Evolutionary conservation across 1,140 invertebrate species (phyloP).

Genomic region (Gonioctena quinquepunctata): DNA sequence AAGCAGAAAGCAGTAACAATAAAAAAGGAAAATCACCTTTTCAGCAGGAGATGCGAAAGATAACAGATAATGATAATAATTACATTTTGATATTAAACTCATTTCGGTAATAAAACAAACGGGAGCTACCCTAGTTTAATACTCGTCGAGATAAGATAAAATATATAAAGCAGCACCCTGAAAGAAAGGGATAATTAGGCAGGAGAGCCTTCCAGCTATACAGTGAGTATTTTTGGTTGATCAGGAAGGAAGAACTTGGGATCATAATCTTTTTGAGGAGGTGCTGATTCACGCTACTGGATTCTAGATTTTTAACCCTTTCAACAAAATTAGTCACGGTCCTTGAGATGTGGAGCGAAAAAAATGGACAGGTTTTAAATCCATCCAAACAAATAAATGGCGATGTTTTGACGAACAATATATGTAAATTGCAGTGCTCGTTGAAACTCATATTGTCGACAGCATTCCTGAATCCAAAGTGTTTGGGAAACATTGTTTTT

Average conservation of each 20-base stretch:
- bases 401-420: no score
- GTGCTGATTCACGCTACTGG: no score
- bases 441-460: no score
- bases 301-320: no score
- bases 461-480: no score
- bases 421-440: no score
- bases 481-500: no score
- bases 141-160: conserved; percentile 28
- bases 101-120: conserved; percentile 33
- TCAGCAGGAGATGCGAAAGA: conserved; percentile 18
- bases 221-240: conserved; percentile 11
- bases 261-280: neutral
- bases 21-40: conserved; percentile 24
- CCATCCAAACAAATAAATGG: no score
- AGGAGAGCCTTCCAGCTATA: conserved; percentile 19
- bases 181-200: conserved; percentile 30
- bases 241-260: neutral
- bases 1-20: conserved; percentile 6
- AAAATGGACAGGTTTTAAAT: no score
- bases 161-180: conserved; percentile 23
- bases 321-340: no score
- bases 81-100: conserved; percentile 32
- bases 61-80: conserved; percentile 32
- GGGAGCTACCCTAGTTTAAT: conserved; percentile 23
- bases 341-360: no score